Base-by-base conservation (phyloP, 2,888 invertebrate species). In the Dorcus parallelipipedus region DNA sequence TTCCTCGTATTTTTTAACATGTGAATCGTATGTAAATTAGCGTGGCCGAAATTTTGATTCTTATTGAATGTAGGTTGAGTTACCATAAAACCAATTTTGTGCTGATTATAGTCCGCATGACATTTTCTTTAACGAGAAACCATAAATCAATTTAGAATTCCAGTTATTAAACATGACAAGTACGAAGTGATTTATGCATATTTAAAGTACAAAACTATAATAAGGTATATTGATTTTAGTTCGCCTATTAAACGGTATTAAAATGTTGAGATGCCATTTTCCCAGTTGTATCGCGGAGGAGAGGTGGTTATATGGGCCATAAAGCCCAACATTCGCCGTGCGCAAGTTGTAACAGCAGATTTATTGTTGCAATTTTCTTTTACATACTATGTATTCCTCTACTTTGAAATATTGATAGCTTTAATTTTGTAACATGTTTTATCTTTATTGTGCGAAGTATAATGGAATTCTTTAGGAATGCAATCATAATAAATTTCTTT, bases 331-430 rank as follows among this genome's bases (percentile, higher is more conserved):
- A 69, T 70, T 70, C 67, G 68, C 66, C 70, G 70, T 69, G 71
- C 69, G 67, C 72, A 67, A 70, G 72, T 72, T 73, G 73, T 73
- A 73, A 70, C 68, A 67, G 67, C 70, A 71, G 73, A 75, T 76
- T 76, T 76, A 75, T 75, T 73, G 74, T 74, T 71, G 73, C 75
- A 76, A 76, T 75, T 76, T 74, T 72, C 72, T 72, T 72, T 71
- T 70, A 71, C 71, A 68, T 70, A 71, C 68, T 68, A 68, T 68
- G 71, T 68, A 67, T 63, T 67, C 63, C 63, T 62, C 58, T 63
- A 64, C 66, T 66, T 68, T 70, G 68, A 71, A 68, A 69, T 68
- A 71, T 70, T 68, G 68, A 70, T 69, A 64, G 67, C 65, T 67
- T 69, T 71, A 69, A 71, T 70, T 69, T 67, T 62, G 65, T 64